Evolutionary conservation across 2,888 invertebrate genomes (phyloP).

Genomic region (Ellobium chinense): DNA sequence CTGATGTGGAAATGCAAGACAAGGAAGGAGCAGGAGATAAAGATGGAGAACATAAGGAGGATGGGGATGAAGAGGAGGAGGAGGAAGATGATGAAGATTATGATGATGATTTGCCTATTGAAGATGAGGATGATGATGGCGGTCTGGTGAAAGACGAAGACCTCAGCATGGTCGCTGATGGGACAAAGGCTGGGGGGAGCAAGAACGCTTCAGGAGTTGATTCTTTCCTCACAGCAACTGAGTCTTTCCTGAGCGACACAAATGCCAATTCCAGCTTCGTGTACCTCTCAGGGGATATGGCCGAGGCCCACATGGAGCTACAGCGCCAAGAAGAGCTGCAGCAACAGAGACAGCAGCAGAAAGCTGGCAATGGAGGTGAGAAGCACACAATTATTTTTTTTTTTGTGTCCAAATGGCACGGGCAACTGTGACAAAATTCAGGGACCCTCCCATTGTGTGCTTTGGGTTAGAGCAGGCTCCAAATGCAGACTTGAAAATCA

Average conservation of each 20-base stretch:
- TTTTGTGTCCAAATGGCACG: no score
- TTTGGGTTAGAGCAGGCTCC: no score
- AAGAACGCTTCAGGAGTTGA: not conserved
- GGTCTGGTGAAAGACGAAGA: constrained; percentile 10
- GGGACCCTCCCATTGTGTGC: no score
- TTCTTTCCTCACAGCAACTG: not conserved
- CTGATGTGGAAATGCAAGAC: no score
- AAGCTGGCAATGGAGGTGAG: not conserved
- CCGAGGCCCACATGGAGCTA: constrained; percentile 19
- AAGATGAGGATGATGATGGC: constrained; percentile 28
- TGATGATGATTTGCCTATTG: constrained; percentile 23
- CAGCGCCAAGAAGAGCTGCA: constrained; percentile 3
- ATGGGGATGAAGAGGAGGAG: not conserved
- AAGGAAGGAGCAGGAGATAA: not conserved
- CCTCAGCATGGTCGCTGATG: not conserved
- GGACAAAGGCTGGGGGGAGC: not conserved
- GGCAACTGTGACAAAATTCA: no score
- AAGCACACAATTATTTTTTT: no score
- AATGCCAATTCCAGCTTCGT: constrained; percentile 32
- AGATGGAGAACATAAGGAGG: not conserved
- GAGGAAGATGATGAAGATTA: constrained; percentile 35
- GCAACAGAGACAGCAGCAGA: not conserved
- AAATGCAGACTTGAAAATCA: no score
- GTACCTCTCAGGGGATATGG: constrained; percentile 36
- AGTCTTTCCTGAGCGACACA: constrained; percentile 26